phyloP scores from a whole-genome alignment of 1,140 invertebrate genomes.

The Propsilocerus akamusi region DNA sequence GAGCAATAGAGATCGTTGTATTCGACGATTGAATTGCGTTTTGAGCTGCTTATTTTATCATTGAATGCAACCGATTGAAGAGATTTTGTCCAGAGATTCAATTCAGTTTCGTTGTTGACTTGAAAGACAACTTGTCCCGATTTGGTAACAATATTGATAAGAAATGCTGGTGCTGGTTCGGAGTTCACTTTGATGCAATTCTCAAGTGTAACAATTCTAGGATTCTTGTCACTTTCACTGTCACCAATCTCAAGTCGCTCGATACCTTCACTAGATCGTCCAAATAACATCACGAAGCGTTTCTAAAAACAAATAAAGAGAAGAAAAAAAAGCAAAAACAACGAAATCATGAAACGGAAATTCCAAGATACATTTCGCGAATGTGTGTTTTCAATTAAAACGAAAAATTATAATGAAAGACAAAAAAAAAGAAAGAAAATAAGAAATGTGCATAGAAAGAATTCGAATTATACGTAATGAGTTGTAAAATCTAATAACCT shows the following conservation, averaged over 20 bases:
- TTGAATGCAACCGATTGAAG: conserved; percentile 69
- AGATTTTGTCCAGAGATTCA: conserved; percentile 53
- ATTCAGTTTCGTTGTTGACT: conserved; percentile 46
- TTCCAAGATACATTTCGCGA: neutral
- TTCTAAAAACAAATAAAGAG: conserved; percentile 34
- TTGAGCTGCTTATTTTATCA: conserved; percentile 26
- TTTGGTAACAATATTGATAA: conserved; percentile 51
- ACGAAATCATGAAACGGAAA: neutral
- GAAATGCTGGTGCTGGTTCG: conserved; percentile 34
- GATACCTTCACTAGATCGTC: conserved; percentile 63
- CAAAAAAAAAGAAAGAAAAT: too few species aligned
- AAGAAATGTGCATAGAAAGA: too few species aligned
- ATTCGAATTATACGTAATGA: too few species aligned
- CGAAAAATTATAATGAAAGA: too few species aligned
- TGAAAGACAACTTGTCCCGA: conserved; percentile 48
- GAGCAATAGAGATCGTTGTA: conserved; percentile 75
- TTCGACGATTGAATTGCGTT: conserved; percentile 41
- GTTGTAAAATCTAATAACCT: too few species aligned
- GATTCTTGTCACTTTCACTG: conserved; percentile 42
- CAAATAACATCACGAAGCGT: conserved; percentile 59
- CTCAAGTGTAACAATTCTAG: conserved; percentile 61
- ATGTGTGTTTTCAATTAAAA: too few species aligned
- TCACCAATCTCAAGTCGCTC: conserved; percentile 70
- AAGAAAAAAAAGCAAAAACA: conserved; percentile 3
- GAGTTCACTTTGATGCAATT: conserved; percentile 69